Evolutionary conservation across 2,888 invertebrate species (phyloP).

Genomic region (Prosopocoilus inquinatus): DNA sequence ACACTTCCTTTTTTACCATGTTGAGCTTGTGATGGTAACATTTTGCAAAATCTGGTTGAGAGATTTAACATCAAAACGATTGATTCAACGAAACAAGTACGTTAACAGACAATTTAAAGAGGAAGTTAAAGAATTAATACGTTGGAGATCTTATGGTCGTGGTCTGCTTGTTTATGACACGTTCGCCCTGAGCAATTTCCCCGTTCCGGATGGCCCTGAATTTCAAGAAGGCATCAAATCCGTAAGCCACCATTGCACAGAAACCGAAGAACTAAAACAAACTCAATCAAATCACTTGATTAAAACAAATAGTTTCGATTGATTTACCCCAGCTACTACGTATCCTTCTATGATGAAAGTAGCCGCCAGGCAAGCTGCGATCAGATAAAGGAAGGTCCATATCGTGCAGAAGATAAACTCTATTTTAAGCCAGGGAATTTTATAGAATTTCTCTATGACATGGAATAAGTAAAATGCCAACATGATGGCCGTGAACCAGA

Average conservation of each 20-base stretch:
- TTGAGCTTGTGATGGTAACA: too few relatives aligned
- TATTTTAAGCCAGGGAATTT: conserved; percentile 83
- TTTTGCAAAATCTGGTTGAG: neutral
- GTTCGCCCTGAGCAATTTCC: conserved; percentile 70
- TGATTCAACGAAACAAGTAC: neutral
- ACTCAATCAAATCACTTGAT: conserved; percentile 9
- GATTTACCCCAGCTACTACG: conserved; percentile 73
- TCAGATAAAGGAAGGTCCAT: conserved; percentile 73
- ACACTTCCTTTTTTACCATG: too few relatives aligned
- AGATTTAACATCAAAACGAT: neutral
- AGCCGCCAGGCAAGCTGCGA: conserved; percentile 70
- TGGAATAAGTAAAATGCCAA: conserved; percentile 81
- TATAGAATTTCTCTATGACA: conserved; percentile 78
- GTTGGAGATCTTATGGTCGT: conserved; percentile 54
- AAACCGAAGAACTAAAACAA: conserved; percentile 81
- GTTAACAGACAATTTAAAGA: neutral
- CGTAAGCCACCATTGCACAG: conserved; percentile 76
- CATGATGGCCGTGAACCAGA: conserved; percentile 81
- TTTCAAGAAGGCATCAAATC: conserved; percentile 76
- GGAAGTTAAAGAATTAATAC: conserved; percentile 31
- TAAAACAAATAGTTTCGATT: neutral
- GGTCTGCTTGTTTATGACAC: conserved; percentile 64
- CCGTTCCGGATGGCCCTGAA: conserved; percentile 66
- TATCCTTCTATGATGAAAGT: conserved; percentile 60
- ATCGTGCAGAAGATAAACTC: conserved; percentile 74